These are phyloP conservation scores for Nestor notabilis DNA, from an alignment of 2,113 vertebrate species.

Conservation along the genomic window DNA sequence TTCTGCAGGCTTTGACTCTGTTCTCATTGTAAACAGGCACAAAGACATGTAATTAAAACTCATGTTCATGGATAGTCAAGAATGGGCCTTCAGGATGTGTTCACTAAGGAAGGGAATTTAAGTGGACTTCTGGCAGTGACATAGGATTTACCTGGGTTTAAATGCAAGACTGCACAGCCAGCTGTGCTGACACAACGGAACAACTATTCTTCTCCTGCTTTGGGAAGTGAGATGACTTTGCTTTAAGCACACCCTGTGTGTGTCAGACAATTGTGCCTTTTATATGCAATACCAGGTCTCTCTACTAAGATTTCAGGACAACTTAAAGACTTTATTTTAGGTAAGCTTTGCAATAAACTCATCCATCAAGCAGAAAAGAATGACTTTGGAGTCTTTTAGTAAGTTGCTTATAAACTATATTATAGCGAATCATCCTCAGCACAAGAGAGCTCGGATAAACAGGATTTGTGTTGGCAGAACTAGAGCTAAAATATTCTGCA, in stretches of 20 bases:
- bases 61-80: fast-evolving
- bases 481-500: conserved; percentile 23
- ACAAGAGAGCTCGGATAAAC: conserved; percentile 16
- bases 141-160: neutral
- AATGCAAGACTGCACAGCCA: neutral
- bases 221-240: neutral
- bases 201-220: fast-evolving
- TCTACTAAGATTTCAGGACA: neutral
- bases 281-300: neutral
- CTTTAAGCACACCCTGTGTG: neutral
- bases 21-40: fast-evolving
- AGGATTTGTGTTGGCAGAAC: conserved; percentile 29
- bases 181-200: neutral
- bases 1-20: neutral
- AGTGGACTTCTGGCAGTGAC: neutral
- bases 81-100: neutral
- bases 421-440: neutral
- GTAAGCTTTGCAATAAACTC: neutral
- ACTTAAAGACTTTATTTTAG: neutral
- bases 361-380: neutral
- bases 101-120: neutral
- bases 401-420: neutral
- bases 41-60: neutral
- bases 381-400: neutral
- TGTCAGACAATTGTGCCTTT: neutral